phyloP scores from a whole-genome alignment of 2,888 invertebrate species.

The Keiferia lycopersicella region DNA sequence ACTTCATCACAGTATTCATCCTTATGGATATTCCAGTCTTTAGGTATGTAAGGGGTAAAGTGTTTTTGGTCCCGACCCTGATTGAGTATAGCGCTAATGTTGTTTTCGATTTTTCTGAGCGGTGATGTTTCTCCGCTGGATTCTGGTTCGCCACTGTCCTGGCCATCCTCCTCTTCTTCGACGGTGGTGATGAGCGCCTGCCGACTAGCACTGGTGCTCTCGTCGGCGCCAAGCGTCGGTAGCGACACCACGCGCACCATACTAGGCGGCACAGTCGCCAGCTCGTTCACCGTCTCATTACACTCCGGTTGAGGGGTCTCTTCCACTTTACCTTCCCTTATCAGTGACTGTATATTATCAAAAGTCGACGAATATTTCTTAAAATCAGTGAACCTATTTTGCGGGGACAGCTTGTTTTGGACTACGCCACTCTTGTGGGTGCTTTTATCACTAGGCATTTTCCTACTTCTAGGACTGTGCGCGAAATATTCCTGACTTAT shows the following conservation, averaged over 20 bases:
- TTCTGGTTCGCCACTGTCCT: slow-evolving; percentile 82
- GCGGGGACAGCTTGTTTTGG: slow-evolving; percentile 77
- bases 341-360: slow-evolving; percentile 87
- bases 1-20: slow-evolving; percentile 80
- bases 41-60: slow-evolving; percentile 77
- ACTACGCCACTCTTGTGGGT: slow-evolving; percentile 54
- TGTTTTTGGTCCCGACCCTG: slow-evolving; percentile 80
- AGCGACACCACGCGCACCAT: slow-evolving; percentile 86
- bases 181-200: slow-evolving; percentile 86
- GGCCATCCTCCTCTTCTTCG: slow-evolving; percentile 87
- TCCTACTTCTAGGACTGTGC: slow-evolving; percentile 76
- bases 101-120: slow-evolving; percentile 86
- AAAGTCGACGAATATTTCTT: slow-evolving; percentile 89
- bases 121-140: slow-evolving; percentile 84
- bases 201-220: slow-evolving; percentile 75
- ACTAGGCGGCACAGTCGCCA: slow-evolving; percentile 82
- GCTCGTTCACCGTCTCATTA: slow-evolving; percentile 83
- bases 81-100: slow-evolving; percentile 86
- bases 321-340: slow-evolving; percentile 86
- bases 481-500: slow-evolving; percentile 70
- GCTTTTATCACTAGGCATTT: slow-evolving; percentile 60
- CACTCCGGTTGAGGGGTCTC: slow-evolving; percentile 75
- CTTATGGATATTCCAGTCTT: slow-evolving; percentile 82
- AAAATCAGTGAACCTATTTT: slow-evolving; percentile 81
- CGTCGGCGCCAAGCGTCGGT: slow-evolving; percentile 82